These are phyloP conservation scores for Phalacrocorax pelagicus DNA, from an alignment of 2,113 vertebrate species.

Conservation along the genomic window DNA sequence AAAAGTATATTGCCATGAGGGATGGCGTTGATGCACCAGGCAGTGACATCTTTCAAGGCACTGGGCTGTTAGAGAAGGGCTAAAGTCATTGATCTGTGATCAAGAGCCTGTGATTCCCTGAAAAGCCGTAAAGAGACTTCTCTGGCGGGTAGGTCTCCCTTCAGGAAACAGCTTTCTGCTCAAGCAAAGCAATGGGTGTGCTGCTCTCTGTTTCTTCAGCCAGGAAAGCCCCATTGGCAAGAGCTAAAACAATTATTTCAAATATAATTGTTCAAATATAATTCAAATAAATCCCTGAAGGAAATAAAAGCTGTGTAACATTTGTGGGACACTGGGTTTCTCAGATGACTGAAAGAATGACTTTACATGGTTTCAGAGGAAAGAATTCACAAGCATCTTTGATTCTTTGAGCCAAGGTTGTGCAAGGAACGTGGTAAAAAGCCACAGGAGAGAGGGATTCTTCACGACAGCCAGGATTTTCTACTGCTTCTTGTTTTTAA, in stretches of 20 bases:
- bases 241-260: neutral
- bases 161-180: neutral
- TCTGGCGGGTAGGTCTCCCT: rapidly evolving
- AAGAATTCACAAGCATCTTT: neutral
- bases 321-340: neutral
- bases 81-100: neutral
- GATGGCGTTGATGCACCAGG: neutral
- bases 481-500: neutral
- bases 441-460: neutral
- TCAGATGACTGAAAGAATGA: neutral
- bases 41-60: neutral
- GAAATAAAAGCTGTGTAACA: neutral
- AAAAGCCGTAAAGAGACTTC: neutral
- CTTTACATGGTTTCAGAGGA: neutral
- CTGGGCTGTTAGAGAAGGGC: neutral
- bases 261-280: too few species aligned
- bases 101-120: neutral
- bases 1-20: rapidly evolving
- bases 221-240: neutral
- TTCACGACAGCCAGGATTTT: neutral
- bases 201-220: neutral
- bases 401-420: neutral
- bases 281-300: neutral
- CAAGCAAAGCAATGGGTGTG: neutral
- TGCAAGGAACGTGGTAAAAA: neutral